Evolutionary conservation across 2,888 invertebrate genomes (phyloP), one percentile per base, ranked within the genome.

Genomic region (Amblyjoppa proteus): DNA sequence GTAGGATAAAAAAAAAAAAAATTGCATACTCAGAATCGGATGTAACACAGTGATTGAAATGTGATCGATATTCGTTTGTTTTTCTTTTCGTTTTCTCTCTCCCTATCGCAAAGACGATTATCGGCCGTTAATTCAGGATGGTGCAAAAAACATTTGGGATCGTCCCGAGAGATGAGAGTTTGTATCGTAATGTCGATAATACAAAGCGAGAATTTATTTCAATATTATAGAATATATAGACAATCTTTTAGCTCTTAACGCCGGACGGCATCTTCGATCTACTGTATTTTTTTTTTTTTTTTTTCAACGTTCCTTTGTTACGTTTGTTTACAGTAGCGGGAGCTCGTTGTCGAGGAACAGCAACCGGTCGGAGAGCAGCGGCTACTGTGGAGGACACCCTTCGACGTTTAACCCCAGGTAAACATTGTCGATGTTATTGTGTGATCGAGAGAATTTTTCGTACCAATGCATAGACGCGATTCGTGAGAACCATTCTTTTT

Each of bases 301-400:
- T 20, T 20, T 64, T 16, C 11, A 64, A 31, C 1, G 4, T 28
- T 13, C 11, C 28, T 58, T 58, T 58, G 87, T 87, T 89, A 88
- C 87, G 89, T 83, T 83, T 84, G 74, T 53, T 91, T 87, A 86
- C 92, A 94, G 88, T 90, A 97, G 97, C 92, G 96, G 96, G 87
- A 97, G 97, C 91, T 97, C 97, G 6, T 97, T 97, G 91, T 97
- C 97, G 2, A 96, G 96, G n/a, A 96, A 96, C 92, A 97, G 97
- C 90, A 96, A 97, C 91, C 97, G 97, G 0, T 97, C 97, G 61
- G 96, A 97, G 64, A 97, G 97, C 94, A 97, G 97, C 93, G 97
- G 97, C 2, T 97, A 97, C 95, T 91, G 89, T 58, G 96, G 97
- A 64, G 97, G 97, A 0, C 96, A 96, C 87, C 95, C 95, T 0